Evolutionary conservation across 1,140 invertebrate genomes (phyloP).

Genomic region (Drosophila lini): DNA sequence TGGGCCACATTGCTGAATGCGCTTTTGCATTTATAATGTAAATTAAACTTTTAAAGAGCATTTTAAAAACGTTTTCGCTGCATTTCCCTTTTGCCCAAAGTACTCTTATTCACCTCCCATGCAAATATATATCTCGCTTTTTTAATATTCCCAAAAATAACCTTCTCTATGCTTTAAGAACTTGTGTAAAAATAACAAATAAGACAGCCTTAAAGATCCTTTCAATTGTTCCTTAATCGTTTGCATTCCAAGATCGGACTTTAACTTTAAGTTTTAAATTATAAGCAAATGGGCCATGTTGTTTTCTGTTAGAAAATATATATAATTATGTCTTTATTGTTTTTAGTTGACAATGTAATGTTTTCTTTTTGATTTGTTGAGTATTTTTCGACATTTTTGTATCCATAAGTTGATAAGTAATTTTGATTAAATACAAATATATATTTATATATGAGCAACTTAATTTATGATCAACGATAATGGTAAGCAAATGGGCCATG

Average conservation of each 20-base stretch:
- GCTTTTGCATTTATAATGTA: constrained; percentile 6
- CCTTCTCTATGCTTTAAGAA: not conserved
- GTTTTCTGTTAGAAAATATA: constrained; percentile 14
- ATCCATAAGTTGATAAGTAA: constrained; percentile 38
- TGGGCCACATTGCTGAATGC: constrained; percentile 5
- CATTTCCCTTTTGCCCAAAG: not conserved
- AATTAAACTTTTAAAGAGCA: not conserved
- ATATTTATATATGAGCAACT: constrained; percentile 10
- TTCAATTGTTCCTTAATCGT: constrained; percentile 37
- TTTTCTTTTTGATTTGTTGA: constrained; percentile 18
- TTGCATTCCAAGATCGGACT: constrained; percentile 1
- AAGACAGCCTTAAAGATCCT: constrained; percentile 25
- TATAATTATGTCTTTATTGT: constrained; percentile 26
- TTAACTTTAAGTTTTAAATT: constrained; percentile 3
- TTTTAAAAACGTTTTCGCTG: not conserved
- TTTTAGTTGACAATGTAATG: constrained; percentile 32
- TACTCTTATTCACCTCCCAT: not conserved
- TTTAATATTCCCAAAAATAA: not conserved
- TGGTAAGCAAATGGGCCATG: no score
- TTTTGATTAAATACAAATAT: constrained; percentile 37
- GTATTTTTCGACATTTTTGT: constrained; percentile 28
- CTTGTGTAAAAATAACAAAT: constrained; percentile 31
- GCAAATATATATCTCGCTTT: constrained; percentile 14
- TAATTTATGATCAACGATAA: not conserved
- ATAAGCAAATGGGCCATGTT: constrained; percentile 27